Conservation (phyloP, 1,140 invertebrate species). For the Drosophila prosaltans region DNA sequence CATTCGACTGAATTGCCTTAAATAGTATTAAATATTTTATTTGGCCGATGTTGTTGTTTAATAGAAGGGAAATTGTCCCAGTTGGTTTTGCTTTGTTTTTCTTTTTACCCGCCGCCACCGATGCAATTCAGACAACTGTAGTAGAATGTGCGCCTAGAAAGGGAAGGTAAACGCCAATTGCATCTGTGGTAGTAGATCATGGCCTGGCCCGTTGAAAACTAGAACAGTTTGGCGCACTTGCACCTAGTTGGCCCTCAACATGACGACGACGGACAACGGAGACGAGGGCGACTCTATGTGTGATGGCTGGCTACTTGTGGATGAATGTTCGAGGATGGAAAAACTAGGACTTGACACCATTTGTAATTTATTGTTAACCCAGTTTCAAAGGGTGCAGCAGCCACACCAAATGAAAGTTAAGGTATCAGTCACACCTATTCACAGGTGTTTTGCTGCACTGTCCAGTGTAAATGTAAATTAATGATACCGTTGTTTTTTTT, state of each 20-base stretch:
- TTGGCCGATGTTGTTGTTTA: too few relatives aligned
- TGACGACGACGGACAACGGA: not conserved
- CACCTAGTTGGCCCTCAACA: conserved; percentile 59
- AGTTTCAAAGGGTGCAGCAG: conserved; percentile 54
- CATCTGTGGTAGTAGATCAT: conserved; percentile 75
- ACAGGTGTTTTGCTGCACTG: conserved; percentile 30
- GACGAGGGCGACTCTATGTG: conserved; percentile 22
- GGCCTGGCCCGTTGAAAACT: conserved; percentile 65
- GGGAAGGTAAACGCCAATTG: conserved; percentile 26
- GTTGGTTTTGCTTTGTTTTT: too few relatives aligned
- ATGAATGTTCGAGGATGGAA: conserved; percentile 37
- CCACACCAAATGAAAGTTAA: not conserved
- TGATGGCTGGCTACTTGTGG: conserved; percentile 34
- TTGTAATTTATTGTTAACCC: conserved; percentile 77
- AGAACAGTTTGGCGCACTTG: conserved; percentile 64
- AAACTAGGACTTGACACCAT: conserved; percentile 75
- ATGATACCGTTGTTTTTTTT: not conserved
- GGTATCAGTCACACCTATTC: conserved; percentile 17
- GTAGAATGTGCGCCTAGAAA: conserved; percentile 2
- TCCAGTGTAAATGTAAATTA: conserved; percentile 23
- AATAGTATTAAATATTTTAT: too few relatives aligned
- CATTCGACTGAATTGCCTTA: too few relatives aligned
- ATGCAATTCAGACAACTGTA: conserved; percentile 2
- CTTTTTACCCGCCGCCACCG: too few relatives aligned
- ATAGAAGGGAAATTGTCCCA: too few relatives aligned